Conservation (phyloP, 2,113 vertebrate species). For the Serilophus lunatus region DNA sequence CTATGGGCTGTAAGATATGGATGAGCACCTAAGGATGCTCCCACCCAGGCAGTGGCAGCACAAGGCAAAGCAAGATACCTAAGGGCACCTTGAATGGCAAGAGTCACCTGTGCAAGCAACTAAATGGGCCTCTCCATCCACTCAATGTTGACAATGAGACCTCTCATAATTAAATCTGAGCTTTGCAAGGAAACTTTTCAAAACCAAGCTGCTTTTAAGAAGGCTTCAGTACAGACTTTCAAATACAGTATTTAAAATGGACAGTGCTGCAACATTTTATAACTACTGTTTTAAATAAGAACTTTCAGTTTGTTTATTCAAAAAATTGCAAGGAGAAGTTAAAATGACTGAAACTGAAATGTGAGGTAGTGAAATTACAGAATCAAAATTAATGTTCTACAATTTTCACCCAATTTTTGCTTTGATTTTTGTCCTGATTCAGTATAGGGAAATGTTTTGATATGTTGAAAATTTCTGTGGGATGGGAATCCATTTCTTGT, state of each 20-base stretch:
- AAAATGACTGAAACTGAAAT: slow-evolving; percentile 1
- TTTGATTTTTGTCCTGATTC: slow-evolving; percentile 22
- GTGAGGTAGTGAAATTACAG: neutral
- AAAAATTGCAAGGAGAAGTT: neutral
- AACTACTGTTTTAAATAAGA: neutral
- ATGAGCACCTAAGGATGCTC: neutral
- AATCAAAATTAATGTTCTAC: neutral
- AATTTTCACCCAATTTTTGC: neutral
- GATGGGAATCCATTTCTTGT: slow-evolving; percentile 31
- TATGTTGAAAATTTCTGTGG: slow-evolving; percentile 9
- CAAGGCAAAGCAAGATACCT: neutral
- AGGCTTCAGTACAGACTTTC: neutral
- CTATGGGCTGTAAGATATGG: neutral
- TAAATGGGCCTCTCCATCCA: neutral
- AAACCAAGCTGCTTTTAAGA: neutral
- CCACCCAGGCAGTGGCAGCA: accelerated
- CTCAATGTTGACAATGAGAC: neutral
- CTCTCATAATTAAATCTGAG: accelerated
- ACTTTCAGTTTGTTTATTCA: neutral
- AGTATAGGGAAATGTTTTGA: slow-evolving; percentile 29
- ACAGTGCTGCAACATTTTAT: neutral
- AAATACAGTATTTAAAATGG: neutral
- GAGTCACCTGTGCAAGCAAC: neutral
- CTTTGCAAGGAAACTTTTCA: neutral
- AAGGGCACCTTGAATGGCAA: neutral